A percentile compares a stretch with the other conserved stretches of the same genome.
phyloP scores from a whole-genome alignment of 2,888 invertebrate species.

The Dynastes grantii region DNA sequence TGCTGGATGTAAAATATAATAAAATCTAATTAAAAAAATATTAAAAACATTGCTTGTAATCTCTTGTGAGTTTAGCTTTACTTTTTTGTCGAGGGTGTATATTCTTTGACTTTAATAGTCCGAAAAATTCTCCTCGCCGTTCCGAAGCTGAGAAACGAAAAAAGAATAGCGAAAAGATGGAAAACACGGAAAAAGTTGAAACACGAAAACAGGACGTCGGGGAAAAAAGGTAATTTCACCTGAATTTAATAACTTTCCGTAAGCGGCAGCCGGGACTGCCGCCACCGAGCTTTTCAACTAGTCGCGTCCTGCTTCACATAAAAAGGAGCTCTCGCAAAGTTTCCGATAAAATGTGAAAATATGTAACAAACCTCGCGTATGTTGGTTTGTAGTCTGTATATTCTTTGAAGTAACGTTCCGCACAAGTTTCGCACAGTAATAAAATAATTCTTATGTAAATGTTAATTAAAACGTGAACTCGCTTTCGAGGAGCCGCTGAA shows the following conservation, averaged over 20 bases:
- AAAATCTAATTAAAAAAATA: too few species aligned
- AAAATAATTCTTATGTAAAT: slow-evolving; percentile 36
- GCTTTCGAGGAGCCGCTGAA: slow-evolving; percentile 7
- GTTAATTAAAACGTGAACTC: slow-evolving; percentile 34
- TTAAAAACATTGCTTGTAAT: too few species aligned
- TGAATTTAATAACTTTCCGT: slow-evolving; percentile 38
- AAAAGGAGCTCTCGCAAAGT: slow-evolving; percentile 27
- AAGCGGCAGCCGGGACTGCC: slow-evolving; percentile 14
- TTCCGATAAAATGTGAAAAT: slow-evolving; percentile 40
- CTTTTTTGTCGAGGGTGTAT: too few species aligned
- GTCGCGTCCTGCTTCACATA: slow-evolving; percentile 8
- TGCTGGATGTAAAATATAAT: too few species aligned
- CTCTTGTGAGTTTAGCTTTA: too few species aligned
- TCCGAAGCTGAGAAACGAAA: slow-evolving; percentile 8
- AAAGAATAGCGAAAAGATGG: neutral
- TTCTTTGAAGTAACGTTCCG: slow-evolving; percentile 31
- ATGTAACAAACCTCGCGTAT: slow-evolving; percentile 15
- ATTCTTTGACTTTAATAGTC: slow-evolving; percentile 4
- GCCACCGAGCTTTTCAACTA: slow-evolving; percentile 1
- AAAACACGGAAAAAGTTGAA: slow-evolving; percentile 18
- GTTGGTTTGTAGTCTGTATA: neutral
- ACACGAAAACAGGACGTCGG: slow-evolving; percentile 15
- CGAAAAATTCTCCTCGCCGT: neutral
- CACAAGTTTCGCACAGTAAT: slow-evolving; percentile 17
- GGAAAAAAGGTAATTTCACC: slow-evolving; percentile 34